A percentile compares a stretch with the other conserved stretches of the same genome.
Conservation (phyloP, 2,113 vertebrate genomes). For the Plestiodon gilberti region DNA sequence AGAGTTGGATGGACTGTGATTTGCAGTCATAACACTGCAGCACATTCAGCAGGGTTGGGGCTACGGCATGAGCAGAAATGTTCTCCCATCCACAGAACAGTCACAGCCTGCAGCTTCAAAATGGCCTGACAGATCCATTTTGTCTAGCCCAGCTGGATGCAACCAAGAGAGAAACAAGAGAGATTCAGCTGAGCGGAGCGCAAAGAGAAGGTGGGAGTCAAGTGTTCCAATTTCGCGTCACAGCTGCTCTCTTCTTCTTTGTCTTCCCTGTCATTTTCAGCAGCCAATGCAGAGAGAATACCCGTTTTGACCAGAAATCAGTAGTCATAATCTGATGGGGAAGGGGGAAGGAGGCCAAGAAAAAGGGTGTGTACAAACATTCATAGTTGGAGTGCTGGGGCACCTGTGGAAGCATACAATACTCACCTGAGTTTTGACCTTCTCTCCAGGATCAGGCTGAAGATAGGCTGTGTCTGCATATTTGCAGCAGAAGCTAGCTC, state of each 20-base stretch:
- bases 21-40: not conserved
- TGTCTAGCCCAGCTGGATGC: slow-evolving; percentile 34
- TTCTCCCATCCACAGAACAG: not conserved
- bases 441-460: not conserved
- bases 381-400: not conserved
- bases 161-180: slow-evolving; percentile 5
- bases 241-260: not conserved
- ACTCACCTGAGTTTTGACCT: not conserved
- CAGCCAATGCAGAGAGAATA: not conserved
- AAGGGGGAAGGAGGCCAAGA: not conserved
- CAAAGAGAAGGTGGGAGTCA: not conserved
- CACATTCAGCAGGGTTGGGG: not conserved
- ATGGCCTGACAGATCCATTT: not conserved
- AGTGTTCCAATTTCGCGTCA: not conserved
- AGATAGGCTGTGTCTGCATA: not conserved
- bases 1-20: not conserved
- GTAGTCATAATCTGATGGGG: not conserved
- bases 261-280: not conserved
- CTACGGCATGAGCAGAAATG: not conserved
- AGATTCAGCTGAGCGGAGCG: not conserved
- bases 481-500: not conserved
- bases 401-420: not conserved
- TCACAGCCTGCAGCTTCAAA: not conserved
- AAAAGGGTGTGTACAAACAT: not conserved
- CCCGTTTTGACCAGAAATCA: not conserved